Conservation (phyloP, 2,888 invertebrate genomes). For the Brachyopa scutellaris region DNA sequence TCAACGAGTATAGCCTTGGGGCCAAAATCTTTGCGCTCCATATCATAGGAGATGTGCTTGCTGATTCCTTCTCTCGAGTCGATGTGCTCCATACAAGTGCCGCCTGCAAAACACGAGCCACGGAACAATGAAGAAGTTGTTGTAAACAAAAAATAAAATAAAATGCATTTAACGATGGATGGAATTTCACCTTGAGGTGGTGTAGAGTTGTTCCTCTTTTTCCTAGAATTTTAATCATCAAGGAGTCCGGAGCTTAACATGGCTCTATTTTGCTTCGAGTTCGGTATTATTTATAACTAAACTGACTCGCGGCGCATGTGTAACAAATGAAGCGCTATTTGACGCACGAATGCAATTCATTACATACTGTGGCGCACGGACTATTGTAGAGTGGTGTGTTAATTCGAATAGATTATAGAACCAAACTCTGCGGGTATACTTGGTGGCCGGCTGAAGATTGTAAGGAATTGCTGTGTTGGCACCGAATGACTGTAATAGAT, state of each 20-base stretch:
- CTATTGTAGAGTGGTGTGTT: slow-evolving; percentile 22
- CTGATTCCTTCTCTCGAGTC: neutral
- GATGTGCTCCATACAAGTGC: neutral
- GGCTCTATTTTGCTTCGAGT: slow-evolving; percentile 27
- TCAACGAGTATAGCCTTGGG: slow-evolving; percentile 21
- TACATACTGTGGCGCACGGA: slow-evolving; percentile 6
- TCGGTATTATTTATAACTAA: slow-evolving; percentile 36
- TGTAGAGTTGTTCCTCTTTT: slow-evolving; percentile 23
- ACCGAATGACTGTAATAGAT: slow-evolving; percentile 20
- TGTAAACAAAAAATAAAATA: slow-evolving; percentile 3
- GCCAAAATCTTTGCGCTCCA: slow-evolving; percentile 21
- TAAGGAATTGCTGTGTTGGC: slow-evolving; percentile 41
- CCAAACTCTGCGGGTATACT: slow-evolving; percentile 14
- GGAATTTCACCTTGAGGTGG: slow-evolving; percentile 57
- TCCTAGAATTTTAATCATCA: slow-evolving; percentile 49
- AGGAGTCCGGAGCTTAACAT: slow-evolving; percentile 7
- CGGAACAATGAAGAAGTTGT: slow-evolving; percentile 12
- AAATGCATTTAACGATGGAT: slow-evolving; percentile 24
- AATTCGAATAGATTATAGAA: slow-evolving; percentile 60
- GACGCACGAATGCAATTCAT: slow-evolving; percentile 63
- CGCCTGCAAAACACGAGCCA: slow-evolving; percentile 1
- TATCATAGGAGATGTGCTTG: slow-evolving; percentile 9
- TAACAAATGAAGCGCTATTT: slow-evolving; percentile 64
- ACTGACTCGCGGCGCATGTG: slow-evolving; percentile 49
- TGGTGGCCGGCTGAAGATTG: slow-evolving; percentile 36